These are phyloP conservation scores for Leptestheria dahalacensis DNA, from an alignment of 1,140 invertebrate species.

Conservation along the genomic window DNA sequence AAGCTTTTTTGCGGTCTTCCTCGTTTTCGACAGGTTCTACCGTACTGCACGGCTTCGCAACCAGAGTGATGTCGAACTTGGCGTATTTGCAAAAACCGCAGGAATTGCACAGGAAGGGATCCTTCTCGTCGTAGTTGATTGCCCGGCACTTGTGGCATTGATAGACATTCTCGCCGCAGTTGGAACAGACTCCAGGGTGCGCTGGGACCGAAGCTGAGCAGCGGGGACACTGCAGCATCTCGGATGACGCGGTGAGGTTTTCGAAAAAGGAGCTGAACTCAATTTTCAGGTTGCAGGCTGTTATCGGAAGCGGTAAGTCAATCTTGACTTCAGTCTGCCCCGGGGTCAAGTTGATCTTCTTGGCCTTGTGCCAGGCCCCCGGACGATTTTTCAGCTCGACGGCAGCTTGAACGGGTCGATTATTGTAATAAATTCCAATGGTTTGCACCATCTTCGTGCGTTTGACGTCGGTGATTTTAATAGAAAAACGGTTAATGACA, in stretches of 20 bases:
- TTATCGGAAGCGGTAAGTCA: slow-evolving; percentile 88
- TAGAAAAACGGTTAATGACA: slow-evolving; percentile 82
- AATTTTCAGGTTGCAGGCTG: slow-evolving; percentile 97
- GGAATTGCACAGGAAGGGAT: slow-evolving; percentile 94
- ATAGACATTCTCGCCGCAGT: slow-evolving; percentile 97
- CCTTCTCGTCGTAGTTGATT: slow-evolving; percentile 98
- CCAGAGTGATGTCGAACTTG: slow-evolving; percentile 90
- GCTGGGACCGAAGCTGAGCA: slow-evolving; percentile 91
- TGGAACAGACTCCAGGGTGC: slow-evolving; percentile 91
- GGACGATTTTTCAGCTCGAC: slow-evolving; percentile 93
- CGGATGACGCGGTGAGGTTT: slow-evolving; percentile 61
- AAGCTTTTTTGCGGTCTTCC: slow-evolving; percentile 89
- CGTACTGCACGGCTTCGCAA: slow-evolving; percentile 77
- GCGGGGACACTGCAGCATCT: slow-evolving; percentile 87
- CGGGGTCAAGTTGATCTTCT: slow-evolving; percentile 69
- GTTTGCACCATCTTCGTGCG: slow-evolving; percentile 92
- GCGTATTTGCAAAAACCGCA: slow-evolving; percentile 99
- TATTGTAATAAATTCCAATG: slow-evolving; percentile 94
- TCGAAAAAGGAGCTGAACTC: slow-evolving; percentile 98
- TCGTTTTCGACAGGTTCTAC: slow-evolving; percentile 95
- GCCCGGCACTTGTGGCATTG: slow-evolving; percentile 95
- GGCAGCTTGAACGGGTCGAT: slow-evolving; percentile 84
- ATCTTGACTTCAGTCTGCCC: slow-evolving; percentile 92
- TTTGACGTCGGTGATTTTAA: slow-evolving; percentile 88
- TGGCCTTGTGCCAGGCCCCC: slow-evolving; percentile 89